Evolutionary conservation across 2,888 invertebrate genomes (phyloP).

Genomic region (Conchocele bisecta): DNA sequence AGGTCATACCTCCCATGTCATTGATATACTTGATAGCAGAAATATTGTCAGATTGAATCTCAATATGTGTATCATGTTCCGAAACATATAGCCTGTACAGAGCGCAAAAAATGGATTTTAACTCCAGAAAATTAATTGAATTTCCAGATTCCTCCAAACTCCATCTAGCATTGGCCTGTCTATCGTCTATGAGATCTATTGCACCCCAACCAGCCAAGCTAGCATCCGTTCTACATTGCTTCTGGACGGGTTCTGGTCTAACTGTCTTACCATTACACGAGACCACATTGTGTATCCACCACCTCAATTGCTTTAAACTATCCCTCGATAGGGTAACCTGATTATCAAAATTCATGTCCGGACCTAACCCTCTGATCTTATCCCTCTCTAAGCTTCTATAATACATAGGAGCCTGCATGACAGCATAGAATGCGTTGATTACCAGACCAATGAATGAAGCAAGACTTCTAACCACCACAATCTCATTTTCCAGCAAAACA

Average conservation of each 20-base stretch:
- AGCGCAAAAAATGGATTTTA: conserved; percentile 27
- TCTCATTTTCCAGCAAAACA: neutral
- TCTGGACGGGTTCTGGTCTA: conserved; percentile 10
- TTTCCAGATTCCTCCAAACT: neutral
- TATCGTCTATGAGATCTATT: neutral
- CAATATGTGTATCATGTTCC: conserved; percentile 2
- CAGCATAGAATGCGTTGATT: conserved; percentile 16
- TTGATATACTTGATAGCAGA: conserved; percentile 42
- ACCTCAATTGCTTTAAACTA: neutral
- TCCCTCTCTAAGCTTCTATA: conserved; percentile 30
- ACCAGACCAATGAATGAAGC: conserved; percentile 30
- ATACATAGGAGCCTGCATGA: conserved; percentile 39
- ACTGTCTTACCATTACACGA: conserved; percentile 32
- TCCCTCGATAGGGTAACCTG: neutral
- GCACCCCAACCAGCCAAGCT: conserved; percentile 24
- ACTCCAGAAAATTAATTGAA: conserved; percentile 34
- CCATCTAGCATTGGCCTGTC: conserved; percentile 23
- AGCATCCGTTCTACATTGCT: conserved; percentile 25
- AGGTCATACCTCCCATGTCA: conserved; percentile 25
- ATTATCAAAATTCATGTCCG: conserved; percentile 10
- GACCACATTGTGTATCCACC: conserved; percentile 22
- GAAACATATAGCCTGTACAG: conserved; percentile 11
- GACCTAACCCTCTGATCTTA: conserved; percentile 24
- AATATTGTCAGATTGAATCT: conserved; percentile 30
- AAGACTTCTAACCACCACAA: conserved; percentile 18